Conservation (phyloP, 2,797 vertebrate genomes). For the Melanotaenia trifasciata region DNA sequence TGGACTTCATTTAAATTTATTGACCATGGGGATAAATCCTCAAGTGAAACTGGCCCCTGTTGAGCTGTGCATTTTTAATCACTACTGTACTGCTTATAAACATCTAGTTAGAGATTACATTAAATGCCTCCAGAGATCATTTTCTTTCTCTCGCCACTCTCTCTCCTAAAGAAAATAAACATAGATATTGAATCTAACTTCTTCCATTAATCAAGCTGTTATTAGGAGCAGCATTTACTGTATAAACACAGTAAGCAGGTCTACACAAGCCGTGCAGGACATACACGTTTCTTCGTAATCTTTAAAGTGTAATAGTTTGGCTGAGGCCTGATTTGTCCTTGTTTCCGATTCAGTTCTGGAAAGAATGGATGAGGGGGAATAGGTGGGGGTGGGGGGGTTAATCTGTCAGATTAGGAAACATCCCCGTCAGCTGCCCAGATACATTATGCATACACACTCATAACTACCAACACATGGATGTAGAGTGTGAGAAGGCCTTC, state of each 20-base stretch:
- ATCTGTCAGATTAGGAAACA: constrained; percentile 84
- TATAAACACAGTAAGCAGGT: constrained; percentile 26
- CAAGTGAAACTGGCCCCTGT: constrained; percentile 13
- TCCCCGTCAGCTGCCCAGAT: constrained; percentile 73
- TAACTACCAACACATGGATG: constrained; percentile 1
- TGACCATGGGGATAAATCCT: constrained; percentile 28
- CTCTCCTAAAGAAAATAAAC: constrained; percentile 29
- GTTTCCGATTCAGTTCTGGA: constrained; percentile 35
- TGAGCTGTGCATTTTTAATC: constrained; percentile 30
- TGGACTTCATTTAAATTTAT: constrained; percentile 55
- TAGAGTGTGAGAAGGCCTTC: not conserved
- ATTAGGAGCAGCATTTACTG: constrained; percentile 24
- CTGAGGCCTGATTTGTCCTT: constrained; percentile 1
- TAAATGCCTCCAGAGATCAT: constrained; percentile 30
- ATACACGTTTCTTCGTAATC: constrained; percentile 5
- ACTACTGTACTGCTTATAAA: constrained; percentile 33
- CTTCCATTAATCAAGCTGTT: constrained; percentile 38
- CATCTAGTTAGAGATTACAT: constrained; percentile 52
- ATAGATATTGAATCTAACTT: constrained; percentile 27
- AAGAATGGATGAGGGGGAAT: not conserved
- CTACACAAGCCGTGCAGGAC: not conserved
- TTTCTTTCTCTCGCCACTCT: not conserved
- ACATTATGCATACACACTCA: constrained; percentile 53
- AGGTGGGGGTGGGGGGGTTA: constrained; percentile 65
- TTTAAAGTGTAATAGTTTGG: constrained; percentile 23